phyloP scores from a whole-genome alignment of 2,888 invertebrate species.

The Bibio marci region DNA sequence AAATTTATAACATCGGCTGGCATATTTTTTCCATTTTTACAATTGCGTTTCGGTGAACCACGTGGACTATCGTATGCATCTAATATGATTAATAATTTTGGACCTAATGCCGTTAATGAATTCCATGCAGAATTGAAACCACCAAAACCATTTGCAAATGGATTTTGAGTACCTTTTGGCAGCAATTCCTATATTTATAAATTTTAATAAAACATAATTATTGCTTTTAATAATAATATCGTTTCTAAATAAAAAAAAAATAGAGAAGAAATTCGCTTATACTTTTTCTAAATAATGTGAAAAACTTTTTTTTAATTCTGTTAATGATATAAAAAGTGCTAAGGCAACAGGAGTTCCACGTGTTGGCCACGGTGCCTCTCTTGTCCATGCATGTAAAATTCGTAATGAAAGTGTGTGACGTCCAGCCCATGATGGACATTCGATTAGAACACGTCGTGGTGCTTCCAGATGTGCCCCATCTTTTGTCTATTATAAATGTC shows the following conservation, averaged over 20 bases:
- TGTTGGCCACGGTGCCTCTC: slow-evolving; percentile 24
- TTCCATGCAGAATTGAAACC: slow-evolving; percentile 30
- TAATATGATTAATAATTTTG: slow-evolving; percentile 32
- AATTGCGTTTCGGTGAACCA: slow-evolving; percentile 21
- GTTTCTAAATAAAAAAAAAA: not conserved
- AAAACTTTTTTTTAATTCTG: slow-evolving; percentile 31
- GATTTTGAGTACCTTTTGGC: slow-evolving; percentile 24
- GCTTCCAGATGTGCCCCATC: slow-evolving; percentile 32
- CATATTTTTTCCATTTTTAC: slow-evolving; percentile 22
- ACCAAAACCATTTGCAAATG: slow-evolving; percentile 17
- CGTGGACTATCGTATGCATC: slow-evolving; percentile 33
- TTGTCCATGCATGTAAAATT: slow-evolving; percentile 37
- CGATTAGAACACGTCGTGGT: slow-evolving; percentile 33
- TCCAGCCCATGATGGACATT: slow-evolving; percentile 35
- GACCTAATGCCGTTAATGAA: slow-evolving; percentile 29
- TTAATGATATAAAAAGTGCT: slow-evolving; percentile 33
- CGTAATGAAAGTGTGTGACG: slow-evolving; percentile 33
- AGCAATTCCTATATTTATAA: slow-evolving; percentile 23
- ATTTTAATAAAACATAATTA: not conserved
- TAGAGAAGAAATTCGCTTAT: not conserved
- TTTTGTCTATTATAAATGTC: slow-evolving; percentile 31
- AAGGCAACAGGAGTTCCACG: slow-evolving; percentile 30
- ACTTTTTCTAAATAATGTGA: slow-evolving; percentile 18
- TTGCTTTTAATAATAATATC: too few relatives aligned
- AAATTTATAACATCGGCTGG: slow-evolving; percentile 32